phyloP scores from a whole-genome alignment of 2,888 invertebrate genomes.

The Eutolmus rufibarbis region DNA sequence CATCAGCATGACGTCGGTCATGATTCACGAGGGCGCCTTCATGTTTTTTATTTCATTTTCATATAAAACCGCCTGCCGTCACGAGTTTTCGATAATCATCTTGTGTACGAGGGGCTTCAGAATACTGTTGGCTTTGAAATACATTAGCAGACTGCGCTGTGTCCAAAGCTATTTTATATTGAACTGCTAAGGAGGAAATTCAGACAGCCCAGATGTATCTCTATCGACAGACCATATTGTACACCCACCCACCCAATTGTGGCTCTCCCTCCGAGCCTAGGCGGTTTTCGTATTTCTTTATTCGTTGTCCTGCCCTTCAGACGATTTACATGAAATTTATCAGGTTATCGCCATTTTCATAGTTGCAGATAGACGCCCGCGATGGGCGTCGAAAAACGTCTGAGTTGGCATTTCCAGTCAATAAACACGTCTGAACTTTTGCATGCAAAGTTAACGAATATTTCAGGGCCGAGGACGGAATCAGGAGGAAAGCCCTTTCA shows the following conservation, averaged over 20 bases:
- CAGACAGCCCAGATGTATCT: not conserved
- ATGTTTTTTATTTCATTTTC: not conserved
- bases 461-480: not conserved
- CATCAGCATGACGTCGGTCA: not conserved
- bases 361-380: not conserved
- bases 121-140: not conserved
- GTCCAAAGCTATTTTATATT: not conserved
- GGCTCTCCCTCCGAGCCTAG: not conserved
- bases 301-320: not conserved
- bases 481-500: not conserved
- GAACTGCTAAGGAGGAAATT: not conserved
- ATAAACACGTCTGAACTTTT: conserved; percentile 5
- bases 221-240: not conserved
- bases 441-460: not conserved
- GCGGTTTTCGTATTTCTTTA: not conserved
- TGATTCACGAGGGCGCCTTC: not conserved
- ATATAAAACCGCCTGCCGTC: not conserved
- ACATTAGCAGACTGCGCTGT: not conserved
- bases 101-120: not conserved
- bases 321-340: conserved; percentile 8
- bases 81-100: not conserved
- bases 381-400: not conserved
- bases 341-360: not conserved
- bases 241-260: not conserved
- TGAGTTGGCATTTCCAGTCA: not conserved